These are phyloP conservation scores for Desmophyllum pertusum DNA, from an alignment of 92 coral and sea anemone species.

Conservation along the genomic window DNA sequence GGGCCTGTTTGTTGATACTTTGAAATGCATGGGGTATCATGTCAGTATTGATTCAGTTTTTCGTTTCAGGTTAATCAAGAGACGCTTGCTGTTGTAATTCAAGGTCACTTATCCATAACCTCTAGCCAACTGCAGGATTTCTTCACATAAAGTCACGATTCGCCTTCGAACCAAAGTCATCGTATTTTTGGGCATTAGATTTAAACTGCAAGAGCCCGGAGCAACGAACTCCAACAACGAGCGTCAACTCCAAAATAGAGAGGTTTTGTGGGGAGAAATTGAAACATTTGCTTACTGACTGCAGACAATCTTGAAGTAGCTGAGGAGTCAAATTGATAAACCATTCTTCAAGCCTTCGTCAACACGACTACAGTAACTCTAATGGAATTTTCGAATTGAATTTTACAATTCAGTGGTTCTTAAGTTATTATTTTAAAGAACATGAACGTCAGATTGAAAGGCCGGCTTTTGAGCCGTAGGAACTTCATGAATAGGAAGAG, in stretches of 20 bases:
- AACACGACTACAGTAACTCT: neutral
- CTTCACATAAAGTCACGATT: neutral
- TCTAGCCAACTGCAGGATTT: neutral
- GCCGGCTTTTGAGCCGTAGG: conserved; percentile 2
- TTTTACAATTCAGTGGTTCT: neutral
- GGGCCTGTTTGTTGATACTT: neutral
- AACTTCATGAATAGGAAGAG: neutral
- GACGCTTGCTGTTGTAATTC: neutral
- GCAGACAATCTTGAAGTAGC: neutral
- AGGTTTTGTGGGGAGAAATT: neutral
- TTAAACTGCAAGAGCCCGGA: neutral
- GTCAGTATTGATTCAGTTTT: conserved; percentile 12
- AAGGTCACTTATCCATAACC: neutral
- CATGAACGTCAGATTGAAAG: conserved; percentile 14
- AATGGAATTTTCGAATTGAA: neutral
- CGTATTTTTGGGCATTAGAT: neutral
- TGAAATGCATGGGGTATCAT: neutral
- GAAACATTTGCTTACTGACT: neutral
- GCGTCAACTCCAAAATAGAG: neutral
- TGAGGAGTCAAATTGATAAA: neutral
- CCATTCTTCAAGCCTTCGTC: neutral
- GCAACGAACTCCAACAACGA: neutral
- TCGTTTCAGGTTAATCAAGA: conserved; percentile 13
- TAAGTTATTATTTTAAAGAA: neutral
- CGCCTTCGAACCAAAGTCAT: neutral